Evolutionary conservation across 2,797 vertebrate genomes (phyloP), one percentile per base, ranked within the genome.

Genomic region (Podarcis siculus): DNA sequence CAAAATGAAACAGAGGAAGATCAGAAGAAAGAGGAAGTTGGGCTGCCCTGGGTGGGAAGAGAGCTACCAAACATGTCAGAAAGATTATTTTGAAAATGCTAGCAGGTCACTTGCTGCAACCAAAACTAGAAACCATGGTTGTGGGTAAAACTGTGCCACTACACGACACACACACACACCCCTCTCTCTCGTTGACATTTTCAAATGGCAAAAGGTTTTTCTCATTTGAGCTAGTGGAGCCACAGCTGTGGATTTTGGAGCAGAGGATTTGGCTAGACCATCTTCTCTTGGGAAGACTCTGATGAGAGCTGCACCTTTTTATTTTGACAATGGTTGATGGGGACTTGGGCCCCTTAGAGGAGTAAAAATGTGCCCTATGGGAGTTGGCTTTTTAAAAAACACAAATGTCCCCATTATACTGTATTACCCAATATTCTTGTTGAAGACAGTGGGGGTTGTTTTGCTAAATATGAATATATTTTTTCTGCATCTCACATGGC

Each of bases 41-140:
- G 95, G 95, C 93, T 91, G 90, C 90, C 92, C 90, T 95, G 93
- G 92, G 94, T 93, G 90, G 95, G 95, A 91, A 96, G 96, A 95
- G 42, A 95, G 96, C 97, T 97, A 96, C 97, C 96, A 98, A 97
- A 98, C 96, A 95, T 97, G 97, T 98, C 97, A 97, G 95, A 96
- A 95, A 96, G 96, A 97, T 97, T 97, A 17, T 95, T 93, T 94
- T 83, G 35, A 6, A 27, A 93, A 95, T 49, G 91, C 81, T 82
- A 91, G 92, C 86, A 90, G 92, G 90, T 71, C 88, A 85, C 89
- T 95, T 94, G 95, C 94, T 95, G 89, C 90, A 95, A 94, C 94
- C 94, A 96, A 95, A 78, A 86, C 94, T 89, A 90, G 90, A 42
- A 92, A 92, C 7, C 0, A 8, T 85, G 82, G 88, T 86, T 88